Evolutionary conservation across 2,113 vertebrate genomes (phyloP).

Genomic region (Limanda limanda): DNA sequence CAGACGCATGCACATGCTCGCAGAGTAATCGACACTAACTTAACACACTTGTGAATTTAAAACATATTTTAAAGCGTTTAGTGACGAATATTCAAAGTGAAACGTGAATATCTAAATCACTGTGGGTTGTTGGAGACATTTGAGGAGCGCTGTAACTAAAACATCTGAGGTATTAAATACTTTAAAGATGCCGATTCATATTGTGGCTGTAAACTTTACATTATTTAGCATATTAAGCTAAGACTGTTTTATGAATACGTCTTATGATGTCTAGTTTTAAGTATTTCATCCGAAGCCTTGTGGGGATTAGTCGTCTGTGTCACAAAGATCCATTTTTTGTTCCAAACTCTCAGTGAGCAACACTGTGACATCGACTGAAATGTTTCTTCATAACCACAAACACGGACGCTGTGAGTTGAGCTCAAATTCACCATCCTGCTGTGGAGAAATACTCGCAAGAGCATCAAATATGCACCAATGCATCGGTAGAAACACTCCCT

Average conservation of each 20-base stretch:
- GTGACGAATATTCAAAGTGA: conserved; percentile 25
- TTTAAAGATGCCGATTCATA: neutral
- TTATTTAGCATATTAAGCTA: no score
- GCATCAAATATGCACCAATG: neutral
- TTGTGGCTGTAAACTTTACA: no score
- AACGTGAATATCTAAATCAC: conserved; percentile 3
- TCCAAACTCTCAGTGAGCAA: neutral
- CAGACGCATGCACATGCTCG: conserved; percentile 12
- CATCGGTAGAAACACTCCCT: neutral
- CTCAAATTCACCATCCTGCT: neutral
- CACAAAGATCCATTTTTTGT: no score
- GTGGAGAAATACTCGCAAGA: neutral
- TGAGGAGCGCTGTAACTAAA: no score
- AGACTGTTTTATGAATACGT: neutral
- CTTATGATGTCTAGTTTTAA: neutral
- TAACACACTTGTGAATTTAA: conserved; percentile 19
- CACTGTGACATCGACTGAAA: neutral
- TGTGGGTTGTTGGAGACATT: no score
- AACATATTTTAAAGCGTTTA: conserved; percentile 17
- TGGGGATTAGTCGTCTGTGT: neutral
- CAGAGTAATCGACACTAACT: conserved; percentile 10
- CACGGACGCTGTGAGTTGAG: neutral
- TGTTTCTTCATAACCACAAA: neutral
- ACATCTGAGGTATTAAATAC: conserved; percentile 10
- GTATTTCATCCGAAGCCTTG: neutral